phyloP scores from a whole-genome alignment of 2,113 vertebrate genomes.

The Myiopsitta monachus region DNA sequence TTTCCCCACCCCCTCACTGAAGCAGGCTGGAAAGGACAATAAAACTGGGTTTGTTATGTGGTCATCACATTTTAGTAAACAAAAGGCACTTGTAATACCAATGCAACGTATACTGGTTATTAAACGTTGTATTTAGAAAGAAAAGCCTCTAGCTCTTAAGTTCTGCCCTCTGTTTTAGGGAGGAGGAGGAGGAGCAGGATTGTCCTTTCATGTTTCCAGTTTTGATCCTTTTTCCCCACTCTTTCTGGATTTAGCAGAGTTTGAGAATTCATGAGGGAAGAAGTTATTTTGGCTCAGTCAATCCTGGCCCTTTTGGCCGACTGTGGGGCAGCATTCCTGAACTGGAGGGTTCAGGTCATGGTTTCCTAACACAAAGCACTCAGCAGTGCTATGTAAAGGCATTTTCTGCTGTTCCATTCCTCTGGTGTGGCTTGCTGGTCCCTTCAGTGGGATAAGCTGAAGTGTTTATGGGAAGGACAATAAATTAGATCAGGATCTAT shows the following conservation, averaged over 20 bases:
- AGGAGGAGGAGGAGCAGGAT: not conserved
- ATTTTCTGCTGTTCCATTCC: not conserved
- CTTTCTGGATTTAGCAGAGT: not conserved
- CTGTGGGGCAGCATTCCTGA: constrained; percentile 11
- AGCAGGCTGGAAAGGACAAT: not conserved
- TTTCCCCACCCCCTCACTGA: not conserved
- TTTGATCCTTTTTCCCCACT: not conserved
- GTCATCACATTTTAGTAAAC: constrained; percentile 37
- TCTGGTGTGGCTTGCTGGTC: not conserved
- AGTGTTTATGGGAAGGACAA: not conserved
- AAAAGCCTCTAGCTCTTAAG: not conserved
- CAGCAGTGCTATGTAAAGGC: not conserved
- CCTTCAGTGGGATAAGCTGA: not conserved
- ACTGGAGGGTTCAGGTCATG: not conserved
- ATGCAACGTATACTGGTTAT: not conserved
- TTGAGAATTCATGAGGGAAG: not conserved
- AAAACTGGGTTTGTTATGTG: constrained; percentile 25
- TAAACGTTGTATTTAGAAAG: not conserved
- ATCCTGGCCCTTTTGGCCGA: not conserved
- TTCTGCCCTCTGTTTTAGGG: not conserved
- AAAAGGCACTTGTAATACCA: constrained; percentile 25
- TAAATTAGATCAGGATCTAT: not conserved
- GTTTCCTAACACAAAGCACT: not conserved
- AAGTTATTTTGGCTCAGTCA: not conserved
- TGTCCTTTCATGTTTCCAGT: not conserved